Evolutionary conservation across 2,113 vertebrate genomes (phyloP).

Genomic region (Eptesicus fuscus): DNA sequence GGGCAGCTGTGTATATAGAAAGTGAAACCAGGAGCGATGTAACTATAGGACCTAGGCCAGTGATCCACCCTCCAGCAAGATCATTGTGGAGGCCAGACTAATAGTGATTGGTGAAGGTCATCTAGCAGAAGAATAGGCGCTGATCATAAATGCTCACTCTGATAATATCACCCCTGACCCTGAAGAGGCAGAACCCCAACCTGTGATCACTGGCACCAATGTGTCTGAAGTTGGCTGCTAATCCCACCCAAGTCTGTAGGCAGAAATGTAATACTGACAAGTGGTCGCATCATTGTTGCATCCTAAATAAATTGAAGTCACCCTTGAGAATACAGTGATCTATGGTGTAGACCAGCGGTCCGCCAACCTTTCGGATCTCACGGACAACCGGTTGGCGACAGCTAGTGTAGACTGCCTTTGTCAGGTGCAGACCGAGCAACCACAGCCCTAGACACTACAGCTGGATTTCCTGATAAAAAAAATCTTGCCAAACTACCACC

Average conservation of each 20-base stretch:
- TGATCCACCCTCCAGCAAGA: neutral
- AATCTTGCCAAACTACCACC: constrained; percentile 98
- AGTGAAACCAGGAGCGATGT: neutral
- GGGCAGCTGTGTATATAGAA: neutral
- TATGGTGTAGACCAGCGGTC: constrained; percentile 78
- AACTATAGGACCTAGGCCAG: neutral
- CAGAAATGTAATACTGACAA: constrained; percentile 92
- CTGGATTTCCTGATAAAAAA: constrained; percentile 98
- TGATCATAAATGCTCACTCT: too few relatives aligned
- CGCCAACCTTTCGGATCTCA: too few relatives aligned
- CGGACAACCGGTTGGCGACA: too few relatives aligned
- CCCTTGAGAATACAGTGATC: constrained; percentile 95
- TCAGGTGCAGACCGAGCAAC: constrained; percentile 93
- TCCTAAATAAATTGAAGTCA: constrained; percentile 91
- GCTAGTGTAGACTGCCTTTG: constrained; percentile 85
- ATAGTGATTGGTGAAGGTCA: neutral
- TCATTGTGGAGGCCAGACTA: neutral
- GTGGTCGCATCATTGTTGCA: constrained; percentile 96
- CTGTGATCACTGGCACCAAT: too few relatives aligned
- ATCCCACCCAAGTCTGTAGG: constrained; percentile 78
- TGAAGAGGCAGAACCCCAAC: too few relatives aligned
- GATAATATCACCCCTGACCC: too few relatives aligned
- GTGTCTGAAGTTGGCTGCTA: too few relatives aligned
- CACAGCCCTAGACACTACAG: constrained; percentile 95
- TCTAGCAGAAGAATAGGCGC: too few relatives aligned